These are phyloP conservation scores for Gallinago paraguaiae DNA, from an alignment of 2,113 vertebrate genomes.

Conservation along the genomic window DNA sequence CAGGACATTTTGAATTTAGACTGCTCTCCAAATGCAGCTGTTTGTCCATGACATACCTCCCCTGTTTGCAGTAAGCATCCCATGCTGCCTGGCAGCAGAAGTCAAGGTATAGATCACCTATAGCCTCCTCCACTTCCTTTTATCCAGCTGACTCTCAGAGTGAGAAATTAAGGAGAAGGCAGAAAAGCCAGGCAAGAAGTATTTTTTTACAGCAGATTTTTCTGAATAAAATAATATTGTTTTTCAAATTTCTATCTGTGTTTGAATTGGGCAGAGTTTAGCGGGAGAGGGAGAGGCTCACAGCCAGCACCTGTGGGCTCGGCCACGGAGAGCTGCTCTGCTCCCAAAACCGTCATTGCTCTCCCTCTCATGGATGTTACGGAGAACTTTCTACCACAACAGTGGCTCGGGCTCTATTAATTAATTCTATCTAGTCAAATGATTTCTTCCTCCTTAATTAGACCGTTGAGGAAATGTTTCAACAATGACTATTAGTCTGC, in stretches of 20 bases:
- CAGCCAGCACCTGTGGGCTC: fast-evolving
- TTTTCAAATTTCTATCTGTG: background rate
- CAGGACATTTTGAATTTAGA: background rate
- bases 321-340: background rate
- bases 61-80: background rate
- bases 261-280: background rate
- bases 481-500: background rate
- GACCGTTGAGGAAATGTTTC: background rate
- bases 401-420: background rate
- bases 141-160: background rate
- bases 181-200: background rate
- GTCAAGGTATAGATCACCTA: background rate
- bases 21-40: background rate
- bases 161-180: background rate
- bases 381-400: background rate
- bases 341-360: background rate
- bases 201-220: background rate
- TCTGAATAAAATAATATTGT: background rate
- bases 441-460: background rate
- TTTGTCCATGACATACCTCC: background rate
- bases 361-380: background rate
- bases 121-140: background rate
- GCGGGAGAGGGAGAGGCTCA: background rate
- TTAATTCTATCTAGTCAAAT: background rate
- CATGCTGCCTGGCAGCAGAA: background rate